Evolutionary conservation across 2,113 vertebrate species (phyloP), one percentile per base, ranked within the genome.

Genomic region (Odocoileus hemionus): DNA sequence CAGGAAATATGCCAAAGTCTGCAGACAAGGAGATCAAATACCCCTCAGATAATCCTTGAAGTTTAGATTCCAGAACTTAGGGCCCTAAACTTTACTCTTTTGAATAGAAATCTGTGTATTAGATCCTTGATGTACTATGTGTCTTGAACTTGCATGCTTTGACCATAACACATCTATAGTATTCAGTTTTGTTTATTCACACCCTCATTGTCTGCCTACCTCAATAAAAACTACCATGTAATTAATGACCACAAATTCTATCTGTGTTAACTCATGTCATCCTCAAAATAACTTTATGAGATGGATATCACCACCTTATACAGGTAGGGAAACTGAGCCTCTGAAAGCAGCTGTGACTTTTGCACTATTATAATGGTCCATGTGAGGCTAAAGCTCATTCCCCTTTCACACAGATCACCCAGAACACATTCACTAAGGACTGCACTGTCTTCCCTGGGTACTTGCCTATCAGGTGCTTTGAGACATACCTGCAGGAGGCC

Each of bases 1-100:
- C 84, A 96, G 57, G 39, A 97, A 93, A 86, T 94, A 96, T 15
- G 80, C 87, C 45, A 28, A 87, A 57, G 54, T 92, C 86, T 94
- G 47, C n/a, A 19, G 61, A 88, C 17, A 78, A 90, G 93, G 45
- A 95, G 7, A 87, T 90, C 36, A 85, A 45, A 60, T 58, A 79
- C 67, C 14, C 39, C 54, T 79, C 61, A 92, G 58, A 57, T 74
- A 82, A 91, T 60, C 45, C 78, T 64, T n/a, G 64, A 83, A 92
- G 26, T 54, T 95, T 88, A 47, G 36, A 79, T 70, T 97, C 61
- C 86, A 96, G 61, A 94, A 96, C 55, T 67, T 43, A 57, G 28
- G 33, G 30, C 6, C 58, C 60, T 96, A n/a, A 96, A 64, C 39
- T 97, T 96, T 28, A 33, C 17, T 12, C 25, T 91, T 95, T 89